Evolutionary conservation across 2,797 vertebrate species (phyloP).

Genomic region (Garrulus glandarius): DNA sequence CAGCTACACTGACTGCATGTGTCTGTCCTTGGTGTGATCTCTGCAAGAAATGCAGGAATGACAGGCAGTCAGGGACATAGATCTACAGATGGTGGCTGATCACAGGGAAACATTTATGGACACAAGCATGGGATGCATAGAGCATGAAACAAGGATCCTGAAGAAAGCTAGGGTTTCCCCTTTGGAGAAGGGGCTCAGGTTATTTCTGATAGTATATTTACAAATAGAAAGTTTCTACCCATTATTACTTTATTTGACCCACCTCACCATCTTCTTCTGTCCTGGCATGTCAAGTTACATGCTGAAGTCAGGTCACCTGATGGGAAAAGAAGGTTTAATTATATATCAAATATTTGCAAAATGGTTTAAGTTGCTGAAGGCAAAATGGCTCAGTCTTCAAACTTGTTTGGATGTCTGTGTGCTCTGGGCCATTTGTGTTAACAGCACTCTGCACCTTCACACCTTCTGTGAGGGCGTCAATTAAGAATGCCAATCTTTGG

Average conservation of each 20-base stretch:
- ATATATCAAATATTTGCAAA: neutral
- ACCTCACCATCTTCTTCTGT: neutral
- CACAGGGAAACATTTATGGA: neutral
- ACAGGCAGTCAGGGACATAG: neutral
- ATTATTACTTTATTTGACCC: neutral
- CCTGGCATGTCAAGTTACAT: neutral
- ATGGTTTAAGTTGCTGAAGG: neutral
- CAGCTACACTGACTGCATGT: neutral
- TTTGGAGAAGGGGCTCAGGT: neutral
- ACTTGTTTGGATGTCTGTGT: neutral
- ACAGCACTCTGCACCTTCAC: neutral
- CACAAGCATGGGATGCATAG: neutral
- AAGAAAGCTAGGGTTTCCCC: neutral
- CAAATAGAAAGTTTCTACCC: neutral
- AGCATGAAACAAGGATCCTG: neutral
- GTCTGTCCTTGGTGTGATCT: slow-evolving; percentile 22
- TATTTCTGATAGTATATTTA: neutral
- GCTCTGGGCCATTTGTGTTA: neutral
- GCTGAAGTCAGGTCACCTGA: neutral
- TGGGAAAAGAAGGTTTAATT: neutral
- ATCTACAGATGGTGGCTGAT: neutral
- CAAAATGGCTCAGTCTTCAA: neutral
- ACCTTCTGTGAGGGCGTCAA: neutral
- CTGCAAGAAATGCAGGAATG: neutral
- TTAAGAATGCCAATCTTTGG: neutral